phyloP scores from a whole-genome alignment of 2,888 invertebrate genomes.

The Agrilus cyanescens region DNA sequence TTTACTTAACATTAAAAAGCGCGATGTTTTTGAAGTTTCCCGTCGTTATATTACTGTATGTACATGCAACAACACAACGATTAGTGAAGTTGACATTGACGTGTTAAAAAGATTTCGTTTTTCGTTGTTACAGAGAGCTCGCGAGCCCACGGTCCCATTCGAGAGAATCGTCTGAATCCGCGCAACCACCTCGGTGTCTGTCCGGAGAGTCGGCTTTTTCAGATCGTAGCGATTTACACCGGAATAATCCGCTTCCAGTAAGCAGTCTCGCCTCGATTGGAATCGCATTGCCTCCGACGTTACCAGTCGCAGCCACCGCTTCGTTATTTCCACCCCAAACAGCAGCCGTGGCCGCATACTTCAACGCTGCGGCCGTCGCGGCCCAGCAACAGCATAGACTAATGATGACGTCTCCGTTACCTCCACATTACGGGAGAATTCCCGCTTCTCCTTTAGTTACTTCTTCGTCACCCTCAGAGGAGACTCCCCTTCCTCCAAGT shows the following conservation, averaged over 20 bases:
- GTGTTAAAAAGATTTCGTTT: background rate
- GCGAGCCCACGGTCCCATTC: constrained; percentile 71
- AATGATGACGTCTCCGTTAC: constrained; percentile 52
- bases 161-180: constrained; percentile 58
- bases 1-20: no score
- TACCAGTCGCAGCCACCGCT: constrained; percentile 52
- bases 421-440: constrained; percentile 35
- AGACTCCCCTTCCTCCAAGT: constrained; percentile 40
- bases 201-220: constrained; percentile 67
- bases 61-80: no score
- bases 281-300: constrained; percentile 51
- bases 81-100: no score
- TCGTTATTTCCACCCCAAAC: constrained; percentile 65
- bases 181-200: constrained; percentile 61
- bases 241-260: constrained; percentile 41
- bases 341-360: constrained; percentile 71
- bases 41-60: no score
- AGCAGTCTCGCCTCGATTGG: constrained; percentile 55
- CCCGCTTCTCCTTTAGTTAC: constrained; percentile 57
- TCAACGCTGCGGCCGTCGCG: constrained; percentile 56
- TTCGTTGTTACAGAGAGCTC: constrained; percentile 54
- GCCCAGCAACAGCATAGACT: constrained; percentile 61
- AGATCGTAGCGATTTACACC: constrained; percentile 41
- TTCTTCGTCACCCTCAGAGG: constrained; percentile 49
- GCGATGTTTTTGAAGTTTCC: no score